These are phyloP conservation scores for Cosmia trapezina DNA, from an alignment of 2,888 invertebrate species.

Conservation along the genomic window DNA sequence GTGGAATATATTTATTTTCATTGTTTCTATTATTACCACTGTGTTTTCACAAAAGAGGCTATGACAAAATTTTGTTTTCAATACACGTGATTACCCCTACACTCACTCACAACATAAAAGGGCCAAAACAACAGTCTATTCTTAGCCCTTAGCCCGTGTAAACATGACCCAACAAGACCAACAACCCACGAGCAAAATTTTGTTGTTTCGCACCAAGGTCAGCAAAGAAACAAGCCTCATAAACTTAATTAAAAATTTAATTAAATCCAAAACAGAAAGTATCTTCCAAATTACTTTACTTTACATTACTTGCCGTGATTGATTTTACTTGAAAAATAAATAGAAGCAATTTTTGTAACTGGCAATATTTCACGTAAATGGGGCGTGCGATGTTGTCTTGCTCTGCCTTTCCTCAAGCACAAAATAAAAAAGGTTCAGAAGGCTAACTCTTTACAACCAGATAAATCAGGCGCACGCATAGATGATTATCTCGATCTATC, in stretches of 20 bases:
- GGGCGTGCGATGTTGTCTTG: slow-evolving; percentile 40
- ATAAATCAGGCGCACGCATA: neutral
- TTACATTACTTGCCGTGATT: slow-evolving; percentile 49
- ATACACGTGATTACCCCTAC: neutral
- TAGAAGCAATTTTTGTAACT: slow-evolving; percentile 34
- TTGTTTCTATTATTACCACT: neutral
- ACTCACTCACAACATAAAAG: neutral
- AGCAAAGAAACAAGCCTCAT: slow-evolving; percentile 50
- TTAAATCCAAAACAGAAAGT: slow-evolving; percentile 35
- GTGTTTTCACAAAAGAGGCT: neutral
- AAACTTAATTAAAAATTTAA: slow-evolving; percentile 58
- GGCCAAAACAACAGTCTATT: slow-evolving; percentile 5
- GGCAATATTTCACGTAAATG: slow-evolving; percentile 55
- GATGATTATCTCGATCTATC: no score
- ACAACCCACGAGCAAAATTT: slow-evolving; percentile 24
- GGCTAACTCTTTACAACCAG: neutral
- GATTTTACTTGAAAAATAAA: slow-evolving; percentile 47
- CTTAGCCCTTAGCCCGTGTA: neutral
- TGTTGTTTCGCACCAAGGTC: slow-evolving; percentile 24
- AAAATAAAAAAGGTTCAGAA: neutral
- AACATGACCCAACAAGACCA: slow-evolving; percentile 28
- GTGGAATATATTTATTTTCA: neutral
- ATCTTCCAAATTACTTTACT: slow-evolving; percentile 42
- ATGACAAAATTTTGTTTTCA: neutral
- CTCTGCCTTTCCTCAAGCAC: slow-evolving; percentile 10